Conservation (phyloP, 2,113 vertebrate genomes). For the Phylloscopus trochiloides region DNA sequence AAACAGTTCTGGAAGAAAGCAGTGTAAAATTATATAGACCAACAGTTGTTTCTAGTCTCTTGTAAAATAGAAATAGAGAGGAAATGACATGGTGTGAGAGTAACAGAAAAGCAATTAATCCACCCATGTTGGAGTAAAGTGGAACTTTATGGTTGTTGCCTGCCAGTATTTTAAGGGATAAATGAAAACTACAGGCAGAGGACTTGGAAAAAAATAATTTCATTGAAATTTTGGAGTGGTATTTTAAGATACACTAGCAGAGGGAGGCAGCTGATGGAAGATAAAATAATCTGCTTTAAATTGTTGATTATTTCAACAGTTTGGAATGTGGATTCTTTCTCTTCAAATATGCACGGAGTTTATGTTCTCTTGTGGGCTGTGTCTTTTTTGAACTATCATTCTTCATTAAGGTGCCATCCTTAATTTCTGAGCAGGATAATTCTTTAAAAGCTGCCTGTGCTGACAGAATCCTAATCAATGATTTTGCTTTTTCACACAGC, state of each 20-base stretch:
- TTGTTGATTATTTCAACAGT: conserved; percentile 6
- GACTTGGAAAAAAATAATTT: not conserved
- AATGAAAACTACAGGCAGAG: not conserved
- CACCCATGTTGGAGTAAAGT: not conserved
- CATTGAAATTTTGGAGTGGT: not conserved
- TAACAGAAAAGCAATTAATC: not conserved
- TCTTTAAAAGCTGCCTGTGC: not conserved
- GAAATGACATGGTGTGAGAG: not conserved
- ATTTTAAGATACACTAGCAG: not conserved
- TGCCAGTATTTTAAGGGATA: not conserved
- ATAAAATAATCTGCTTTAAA: conserved; percentile 20
- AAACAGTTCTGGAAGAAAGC: not conserved
- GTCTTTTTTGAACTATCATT: not conserved
- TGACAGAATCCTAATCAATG: not conserved
- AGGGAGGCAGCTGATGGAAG: not conserved
- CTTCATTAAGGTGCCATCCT: not conserved
- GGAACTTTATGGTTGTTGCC: not conserved
- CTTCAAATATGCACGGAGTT: not conserved
- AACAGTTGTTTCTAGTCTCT: not conserved
- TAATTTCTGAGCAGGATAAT: not conserved
- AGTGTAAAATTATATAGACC: not conserved
- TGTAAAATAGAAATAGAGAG: not conserved
- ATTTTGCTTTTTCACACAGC: not conserved
- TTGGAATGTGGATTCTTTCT: conserved; percentile 40
- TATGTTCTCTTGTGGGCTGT: not conserved